These are phyloP conservation scores for Dusona sp. DNA, from an alignment of 2,888 invertebrate genomes.

Conservation along the genomic window DNA sequence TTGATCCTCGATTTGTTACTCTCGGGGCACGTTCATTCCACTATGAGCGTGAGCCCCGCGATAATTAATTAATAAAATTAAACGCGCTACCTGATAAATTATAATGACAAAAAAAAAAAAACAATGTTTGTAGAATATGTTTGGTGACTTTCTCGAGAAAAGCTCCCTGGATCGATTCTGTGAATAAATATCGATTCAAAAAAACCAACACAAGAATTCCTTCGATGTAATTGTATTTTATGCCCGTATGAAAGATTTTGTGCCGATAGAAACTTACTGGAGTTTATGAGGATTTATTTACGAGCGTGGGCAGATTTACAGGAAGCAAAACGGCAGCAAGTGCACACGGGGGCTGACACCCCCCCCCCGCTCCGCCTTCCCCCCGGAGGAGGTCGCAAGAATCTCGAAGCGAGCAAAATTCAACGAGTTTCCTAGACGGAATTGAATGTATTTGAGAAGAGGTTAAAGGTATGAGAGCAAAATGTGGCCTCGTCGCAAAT, in stretches of 20 bases:
- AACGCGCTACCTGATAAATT: not conserved
- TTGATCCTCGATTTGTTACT: conserved; percentile 1
- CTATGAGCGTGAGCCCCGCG: too few relatives aligned
- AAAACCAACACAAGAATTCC: not conserved
- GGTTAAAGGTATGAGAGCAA: conserved; percentile 10
- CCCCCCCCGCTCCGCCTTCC: too few relatives aligned
- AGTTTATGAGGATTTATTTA: conserved; percentile 28
- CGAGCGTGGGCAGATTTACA: conserved; percentile 29
- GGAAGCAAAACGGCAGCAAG: conserved; percentile 28
- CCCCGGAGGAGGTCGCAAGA: not conserved
- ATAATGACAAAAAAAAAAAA: not conserved
- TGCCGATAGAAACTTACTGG: not conserved
- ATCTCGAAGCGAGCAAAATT: conserved; percentile 36
- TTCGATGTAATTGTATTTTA: not conserved
- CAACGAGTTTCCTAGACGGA: conserved; percentile 34
- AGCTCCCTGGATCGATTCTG: not conserved
- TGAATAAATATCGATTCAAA: not conserved
- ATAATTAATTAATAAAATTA: not conserved
- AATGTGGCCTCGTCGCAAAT: conserved; percentile 63
- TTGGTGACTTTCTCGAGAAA: not conserved
- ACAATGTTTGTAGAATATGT: not conserved
- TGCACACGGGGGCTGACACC: too few relatives aligned
- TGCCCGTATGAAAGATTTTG: not conserved
- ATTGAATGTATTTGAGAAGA: conserved; percentile 23
- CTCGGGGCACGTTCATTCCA: not conserved